A percentile compares a stretch with the other conserved stretches of the same genome.
Evolutionary conservation across 2,113 vertebrate species (phyloP).

Genomic region (Apodemus speciosus): DNA sequence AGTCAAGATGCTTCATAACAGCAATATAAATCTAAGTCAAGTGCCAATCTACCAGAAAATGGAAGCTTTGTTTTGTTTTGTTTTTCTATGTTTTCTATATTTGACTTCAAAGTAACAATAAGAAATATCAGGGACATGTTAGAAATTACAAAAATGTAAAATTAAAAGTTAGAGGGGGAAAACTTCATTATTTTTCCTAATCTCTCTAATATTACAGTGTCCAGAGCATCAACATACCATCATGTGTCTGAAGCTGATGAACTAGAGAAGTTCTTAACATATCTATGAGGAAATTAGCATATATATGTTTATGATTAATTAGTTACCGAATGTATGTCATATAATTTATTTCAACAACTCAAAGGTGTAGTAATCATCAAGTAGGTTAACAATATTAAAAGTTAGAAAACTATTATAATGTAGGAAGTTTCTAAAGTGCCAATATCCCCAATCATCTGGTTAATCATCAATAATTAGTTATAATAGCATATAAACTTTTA

Average conservation of each 20-base stretch:
- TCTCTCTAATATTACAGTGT: constrained; percentile 80
- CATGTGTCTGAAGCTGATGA: constrained; percentile 62
- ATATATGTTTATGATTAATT: not conserved
- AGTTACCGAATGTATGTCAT: too few species aligned
- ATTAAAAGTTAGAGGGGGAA: constrained; percentile 64
- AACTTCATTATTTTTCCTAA: constrained; percentile 78
- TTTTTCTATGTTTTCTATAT: not conserved
- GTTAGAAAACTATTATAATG: not conserved
- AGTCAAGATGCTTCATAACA: not conserved
- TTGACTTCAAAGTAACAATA: not conserved
- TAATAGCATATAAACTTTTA: not conserved
- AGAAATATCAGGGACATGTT: not conserved
- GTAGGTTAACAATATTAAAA: not conserved
- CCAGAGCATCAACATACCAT: constrained; percentile 79
- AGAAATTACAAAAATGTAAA: not conserved
- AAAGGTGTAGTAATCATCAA: not conserved
- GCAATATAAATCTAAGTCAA: not conserved
- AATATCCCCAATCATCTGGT: not conserved
- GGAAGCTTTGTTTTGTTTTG: not conserved
- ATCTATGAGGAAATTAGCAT: constrained; percentile 84
- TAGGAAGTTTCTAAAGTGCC: not conserved
- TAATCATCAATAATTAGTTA: not conserved
- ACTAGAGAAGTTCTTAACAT: constrained; percentile 77
- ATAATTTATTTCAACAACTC: not conserved
- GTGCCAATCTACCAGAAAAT: not conserved